Evolutionary conservation across 2,113 vertebrate genomes (phyloP).

Genomic region (Bettongia penicillata): DNA sequence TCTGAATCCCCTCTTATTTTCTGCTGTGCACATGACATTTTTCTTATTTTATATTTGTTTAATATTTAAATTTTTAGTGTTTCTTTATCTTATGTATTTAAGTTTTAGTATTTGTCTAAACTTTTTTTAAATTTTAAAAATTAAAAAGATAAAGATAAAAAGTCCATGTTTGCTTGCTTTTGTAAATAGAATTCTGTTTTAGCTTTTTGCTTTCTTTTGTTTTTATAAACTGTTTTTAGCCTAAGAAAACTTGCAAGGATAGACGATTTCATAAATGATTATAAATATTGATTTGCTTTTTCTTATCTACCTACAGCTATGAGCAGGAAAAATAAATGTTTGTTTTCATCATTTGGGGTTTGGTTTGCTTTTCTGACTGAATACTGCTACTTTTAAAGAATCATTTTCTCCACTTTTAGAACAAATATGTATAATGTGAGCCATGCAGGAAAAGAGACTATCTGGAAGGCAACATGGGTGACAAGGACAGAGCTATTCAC

Average conservation of each 20-base stretch:
- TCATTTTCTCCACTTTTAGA: not conserved
- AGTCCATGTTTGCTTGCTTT: not conserved
- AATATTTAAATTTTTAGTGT: too few relatives aligned
- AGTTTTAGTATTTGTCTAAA: too few relatives aligned
- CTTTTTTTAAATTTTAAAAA: too few relatives aligned
- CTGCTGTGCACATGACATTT: too few relatives aligned
- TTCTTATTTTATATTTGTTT: too few relatives aligned
- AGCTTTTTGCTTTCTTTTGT: not conserved
- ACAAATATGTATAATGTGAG: not conserved
- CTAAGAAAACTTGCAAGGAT: not conserved
- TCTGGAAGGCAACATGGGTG: not conserved
- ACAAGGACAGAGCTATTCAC: not conserved
- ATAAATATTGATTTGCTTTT: not conserved
- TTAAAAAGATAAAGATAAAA: not conserved
- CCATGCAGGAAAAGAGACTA: too few relatives aligned
- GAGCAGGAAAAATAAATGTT: not conserved
- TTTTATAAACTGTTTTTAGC: not conserved
- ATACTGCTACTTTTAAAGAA: not conserved
- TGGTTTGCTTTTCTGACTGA: not conserved
- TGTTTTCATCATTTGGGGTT: not conserved
- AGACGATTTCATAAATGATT: not conserved
- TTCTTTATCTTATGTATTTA: too few relatives aligned
- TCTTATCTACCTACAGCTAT: not conserved
- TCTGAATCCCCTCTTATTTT: too few relatives aligned
- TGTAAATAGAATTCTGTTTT: not conserved